These are phyloP conservation scores for Trichopria drosophilae DNA, from an alignment of 2,888 invertebrate genomes.

Conservation along the genomic window DNA sequence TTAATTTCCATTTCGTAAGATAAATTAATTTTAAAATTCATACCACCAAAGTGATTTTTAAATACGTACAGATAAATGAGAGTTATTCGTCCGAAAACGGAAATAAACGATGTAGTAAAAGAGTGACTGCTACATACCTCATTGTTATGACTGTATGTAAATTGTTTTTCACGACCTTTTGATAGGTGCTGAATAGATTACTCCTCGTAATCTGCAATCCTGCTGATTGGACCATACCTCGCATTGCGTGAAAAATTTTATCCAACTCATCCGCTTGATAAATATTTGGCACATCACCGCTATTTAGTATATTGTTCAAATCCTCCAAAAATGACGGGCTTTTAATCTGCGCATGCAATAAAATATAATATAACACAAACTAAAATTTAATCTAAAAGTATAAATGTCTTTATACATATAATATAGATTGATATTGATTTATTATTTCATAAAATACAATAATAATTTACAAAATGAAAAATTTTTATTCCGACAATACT, in stretches of 20 bases:
- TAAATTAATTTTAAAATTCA: constrained; percentile 8
- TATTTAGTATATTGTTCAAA: constrained; percentile 83
- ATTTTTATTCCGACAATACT: no score
- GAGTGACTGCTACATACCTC: constrained; percentile 61
- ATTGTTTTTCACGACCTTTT: constrained; percentile 77
- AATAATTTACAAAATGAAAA: no score
- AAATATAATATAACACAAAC: not conserved
- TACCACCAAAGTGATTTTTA: not conserved
- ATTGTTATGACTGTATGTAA: constrained; percentile 78
- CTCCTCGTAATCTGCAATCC: constrained; percentile 79
- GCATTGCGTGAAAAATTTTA: constrained; percentile 72
- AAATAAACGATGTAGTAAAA: not conserved
- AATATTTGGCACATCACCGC: constrained; percentile 88
- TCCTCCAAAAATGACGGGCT: constrained; percentile 86
- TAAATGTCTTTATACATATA: not conserved
- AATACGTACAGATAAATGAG: not conserved
- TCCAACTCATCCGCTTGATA: constrained; percentile 83
- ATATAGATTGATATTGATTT: not conserved
- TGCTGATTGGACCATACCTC: constrained; percentile 74
- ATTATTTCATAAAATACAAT: no score
- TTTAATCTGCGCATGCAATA: constrained; percentile 68
- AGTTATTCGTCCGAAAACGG: not conserved
- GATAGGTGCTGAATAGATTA: constrained; percentile 82
- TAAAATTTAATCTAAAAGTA: not conserved
- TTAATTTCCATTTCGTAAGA: no score